Evolutionary conservation across 2,888 invertebrate genomes (phyloP), one percentile per base, ranked within the genome.

Genomic region (Torymus tubicola): DNA sequence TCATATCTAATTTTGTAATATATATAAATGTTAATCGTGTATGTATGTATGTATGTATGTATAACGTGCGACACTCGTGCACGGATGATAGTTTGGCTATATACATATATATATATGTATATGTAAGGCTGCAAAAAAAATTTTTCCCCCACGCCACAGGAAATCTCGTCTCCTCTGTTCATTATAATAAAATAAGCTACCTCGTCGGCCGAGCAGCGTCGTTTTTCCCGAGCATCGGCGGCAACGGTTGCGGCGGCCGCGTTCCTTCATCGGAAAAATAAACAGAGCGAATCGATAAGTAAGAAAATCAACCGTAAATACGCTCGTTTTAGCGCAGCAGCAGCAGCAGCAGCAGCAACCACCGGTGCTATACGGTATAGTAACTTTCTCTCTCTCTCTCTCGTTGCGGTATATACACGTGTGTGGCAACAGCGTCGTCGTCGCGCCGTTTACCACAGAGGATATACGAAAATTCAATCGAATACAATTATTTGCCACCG

Each of bases 231-330:
- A 31, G 31, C 31, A 31, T 31, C 31, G 31, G 3, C 31, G 31
- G 31, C 42, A 8, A 1, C 42, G 8, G 42, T 8, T 42, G 42
- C 42, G 1, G 8, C 42, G 42, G 60, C 55, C 60, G 2, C 65
- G 65, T 13, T n/a, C 31, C 78, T 78, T 72, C 72, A 72, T 72
- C 67, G 78, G 72, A 60, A 67, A 78, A 78, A 72, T 78, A 72
- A 78, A 78, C 78, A 78, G 71, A 72, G 72, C 72, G 53, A 78
- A 77, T 70, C 70, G 77, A 69, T 77, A 64, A 76, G 69, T 75
- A 77, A 77, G 77, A 77, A 78, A 78, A 67, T 67, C 67, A 72
- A 72, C n/a, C 60, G 60, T 72, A 61, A 78, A 78, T 16, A 21
- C 60, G 18, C 60, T n/a, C 52, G 42, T 24, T 55, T 55, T 63